Evolutionary conservation across 92 coral and sea anemone species (phyloP).

Genomic region (Zoanthus sociatus): DNA sequence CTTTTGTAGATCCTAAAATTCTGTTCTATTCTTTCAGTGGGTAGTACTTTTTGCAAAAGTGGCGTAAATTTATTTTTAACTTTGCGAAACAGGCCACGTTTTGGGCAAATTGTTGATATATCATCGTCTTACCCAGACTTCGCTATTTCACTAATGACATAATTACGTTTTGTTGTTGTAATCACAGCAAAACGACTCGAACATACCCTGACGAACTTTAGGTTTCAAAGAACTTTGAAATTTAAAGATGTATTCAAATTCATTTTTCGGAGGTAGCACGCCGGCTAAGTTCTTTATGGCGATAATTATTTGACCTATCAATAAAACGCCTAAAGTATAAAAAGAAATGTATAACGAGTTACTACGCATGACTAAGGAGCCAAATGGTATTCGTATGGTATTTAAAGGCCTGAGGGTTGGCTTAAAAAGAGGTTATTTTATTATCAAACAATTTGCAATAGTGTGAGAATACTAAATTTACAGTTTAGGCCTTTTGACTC

Average conservation of each 20-base stretch:
- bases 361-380: not conserved
- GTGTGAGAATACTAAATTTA: not conserved
- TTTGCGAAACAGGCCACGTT: not conserved
- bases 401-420: conserved; percentile 1
- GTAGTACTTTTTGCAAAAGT: not conserved
- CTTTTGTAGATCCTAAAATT: not conserved
- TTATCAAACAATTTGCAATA: not conserved
- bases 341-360: not conserved
- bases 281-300: no score
- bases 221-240: no score
- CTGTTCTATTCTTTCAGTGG: not conserved
- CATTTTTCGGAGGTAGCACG: no score
- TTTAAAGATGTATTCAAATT: no score
- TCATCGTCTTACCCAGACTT: not conserved
- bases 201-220: no score
- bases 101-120: not conserved
- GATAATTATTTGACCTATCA: no score
- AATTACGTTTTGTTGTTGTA: not conserved
- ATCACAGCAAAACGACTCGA: not conserved
- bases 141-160: not conserved
- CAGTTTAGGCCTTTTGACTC: not conserved
- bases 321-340: not conserved
- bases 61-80: not conserved
- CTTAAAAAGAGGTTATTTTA: not conserved
- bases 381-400: not conserved